Evolutionary conservation across 2,797 vertebrate species (phyloP).

Genomic region (Vultur gryphus): DNA sequence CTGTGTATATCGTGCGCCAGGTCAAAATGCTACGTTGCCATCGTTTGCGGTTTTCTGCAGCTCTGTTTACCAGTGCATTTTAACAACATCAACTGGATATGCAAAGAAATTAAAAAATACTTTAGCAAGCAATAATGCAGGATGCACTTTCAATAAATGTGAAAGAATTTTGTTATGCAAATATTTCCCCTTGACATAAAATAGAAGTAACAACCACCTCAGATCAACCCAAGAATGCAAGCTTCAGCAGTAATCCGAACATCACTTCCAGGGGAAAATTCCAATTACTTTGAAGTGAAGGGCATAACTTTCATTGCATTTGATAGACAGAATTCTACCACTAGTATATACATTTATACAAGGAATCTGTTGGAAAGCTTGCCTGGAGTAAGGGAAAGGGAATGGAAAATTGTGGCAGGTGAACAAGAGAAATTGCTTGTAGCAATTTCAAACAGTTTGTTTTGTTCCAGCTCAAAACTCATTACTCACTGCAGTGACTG

Average conservation of each 20-base stretch:
- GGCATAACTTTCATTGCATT: not conserved
- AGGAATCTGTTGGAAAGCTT: not conserved
- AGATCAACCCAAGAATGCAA: not conserved
- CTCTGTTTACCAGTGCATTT: not conserved
- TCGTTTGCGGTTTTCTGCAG: not conserved
- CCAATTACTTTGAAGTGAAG: not conserved
- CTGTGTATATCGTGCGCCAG: accelerated
- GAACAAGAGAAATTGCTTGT: not conserved
- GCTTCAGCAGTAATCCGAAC: not conserved
- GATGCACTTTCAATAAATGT: not conserved
- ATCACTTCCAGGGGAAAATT: not conserved
- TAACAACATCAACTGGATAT: not conserved
- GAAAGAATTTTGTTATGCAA: not conserved
- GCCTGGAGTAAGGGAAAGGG: not conserved
- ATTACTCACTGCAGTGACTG: not conserved
- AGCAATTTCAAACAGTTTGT: not conserved
- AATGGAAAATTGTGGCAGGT: not conserved
- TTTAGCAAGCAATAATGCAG: not conserved
- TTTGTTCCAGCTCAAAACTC: conserved; percentile 38
- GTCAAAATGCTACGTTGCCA: not conserved
- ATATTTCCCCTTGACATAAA: not conserved
- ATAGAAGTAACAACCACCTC: not conserved
- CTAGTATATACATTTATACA: not conserved
- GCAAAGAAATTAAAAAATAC: not conserved
- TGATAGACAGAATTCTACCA: not conserved